Evolutionary conservation across 2,113 vertebrate genomes (phyloP).

Genomic region (Gorsachius goisagi): DNA sequence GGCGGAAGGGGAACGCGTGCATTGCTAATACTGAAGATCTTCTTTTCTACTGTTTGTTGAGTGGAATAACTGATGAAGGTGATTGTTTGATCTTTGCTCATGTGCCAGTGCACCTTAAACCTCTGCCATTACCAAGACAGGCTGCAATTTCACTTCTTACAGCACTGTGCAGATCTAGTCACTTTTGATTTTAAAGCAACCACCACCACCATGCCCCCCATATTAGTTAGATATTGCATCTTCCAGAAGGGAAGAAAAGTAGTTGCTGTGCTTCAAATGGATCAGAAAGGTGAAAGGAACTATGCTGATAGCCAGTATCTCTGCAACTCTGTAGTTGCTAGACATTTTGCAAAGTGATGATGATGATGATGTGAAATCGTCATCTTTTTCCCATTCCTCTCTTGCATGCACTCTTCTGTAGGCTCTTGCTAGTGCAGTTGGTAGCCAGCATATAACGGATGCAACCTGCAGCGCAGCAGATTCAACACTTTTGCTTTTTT

Average conservation of each 20-base stretch:
- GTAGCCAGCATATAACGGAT: neutral
- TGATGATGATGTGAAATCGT: neutral
- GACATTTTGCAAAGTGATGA: neutral
- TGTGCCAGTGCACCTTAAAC: neutral
- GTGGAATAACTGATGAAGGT: neutral
- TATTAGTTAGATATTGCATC: neutral
- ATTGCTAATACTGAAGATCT: neutral
- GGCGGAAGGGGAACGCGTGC: neutral
- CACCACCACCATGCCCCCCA: too few species aligned
- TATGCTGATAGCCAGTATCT: neutral
- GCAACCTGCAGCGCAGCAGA: neutral
- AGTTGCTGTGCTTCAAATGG: neutral
- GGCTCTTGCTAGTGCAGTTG: neutral
- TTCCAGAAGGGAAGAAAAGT: neutral
- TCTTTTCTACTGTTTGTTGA: neutral
- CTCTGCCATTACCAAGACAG: neutral
- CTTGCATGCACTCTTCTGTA: neutral
- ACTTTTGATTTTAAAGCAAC: neutral
- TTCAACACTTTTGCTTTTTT: neutral
- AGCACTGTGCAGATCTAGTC: neutral
- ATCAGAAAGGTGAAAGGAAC: neutral
- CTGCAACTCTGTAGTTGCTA: neutral
- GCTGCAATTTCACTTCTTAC: neutral
- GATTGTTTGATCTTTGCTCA: neutral
- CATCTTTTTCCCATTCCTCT: neutral